Evolutionary conservation across 1,140 invertebrate genomes (phyloP), one percentile per base, ranked within the genome.

Genomic region (Calephelis nemesis): DNA sequence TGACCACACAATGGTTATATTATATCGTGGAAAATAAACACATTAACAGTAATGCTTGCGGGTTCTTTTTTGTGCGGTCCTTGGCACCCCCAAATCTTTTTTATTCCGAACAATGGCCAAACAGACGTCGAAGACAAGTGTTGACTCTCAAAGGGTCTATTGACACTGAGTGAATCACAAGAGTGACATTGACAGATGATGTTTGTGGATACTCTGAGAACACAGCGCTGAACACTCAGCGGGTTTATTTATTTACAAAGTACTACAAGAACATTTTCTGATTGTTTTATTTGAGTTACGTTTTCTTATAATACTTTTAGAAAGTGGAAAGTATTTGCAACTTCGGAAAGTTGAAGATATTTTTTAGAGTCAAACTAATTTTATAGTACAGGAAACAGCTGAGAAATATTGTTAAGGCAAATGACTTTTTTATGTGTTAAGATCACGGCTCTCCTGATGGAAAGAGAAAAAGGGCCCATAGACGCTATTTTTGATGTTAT

Each of bases 71-170:
- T 39, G 19, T 39, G 5, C 19, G 30, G 15, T 30, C 54, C 19
- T 30, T 12, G 10, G 19, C 11, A 15, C 54, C 54, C 54, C 19
- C 54, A 58, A 58, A 58, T 30, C 19, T 58, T 58, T 58, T 58
- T 58, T 30, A 58, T 58, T 58, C 19, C 10, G 54, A 39, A 58
- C 54, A 58, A 39, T 58, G 54, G 54, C 54, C 54, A 30, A 58
- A 58, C 54, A 58, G 54, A 58, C 58, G 58, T 60, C 58, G 58
- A 60, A 60, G 58, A 60, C 58, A 60, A 60, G 58, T 60, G 58
- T 60, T 60, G 58, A 40, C 58, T 60, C 58, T 60, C 58, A 60
- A 60, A 60, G 58, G 58, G 12, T 60, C 58, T 60, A 60, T 60
- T 60, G 58, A 60, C 58, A 60, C 58, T 60, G 58, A 60, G 58